Conservation (phyloP, 2,797 vertebrate genomes). For the Pogoniulus pusillus region DNA sequence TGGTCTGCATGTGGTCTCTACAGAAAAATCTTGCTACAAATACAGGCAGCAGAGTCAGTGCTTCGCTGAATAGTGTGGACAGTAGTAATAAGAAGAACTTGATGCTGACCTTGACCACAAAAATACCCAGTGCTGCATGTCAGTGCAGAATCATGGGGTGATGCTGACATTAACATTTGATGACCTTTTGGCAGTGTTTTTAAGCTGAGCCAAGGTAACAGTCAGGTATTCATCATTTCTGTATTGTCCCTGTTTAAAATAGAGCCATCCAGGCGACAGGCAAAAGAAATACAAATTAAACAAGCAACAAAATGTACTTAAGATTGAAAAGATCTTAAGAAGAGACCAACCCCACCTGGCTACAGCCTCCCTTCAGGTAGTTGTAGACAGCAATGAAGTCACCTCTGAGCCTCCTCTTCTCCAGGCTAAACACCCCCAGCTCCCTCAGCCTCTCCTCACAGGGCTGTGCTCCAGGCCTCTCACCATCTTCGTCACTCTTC, state of each 20-base stretch:
- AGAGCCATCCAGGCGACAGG: background rate
- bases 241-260: background rate
- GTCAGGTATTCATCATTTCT: background rate
- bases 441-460: no score
- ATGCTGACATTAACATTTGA: slow-evolving; percentile 21
- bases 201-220: background rate
- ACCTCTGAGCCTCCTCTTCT: no score
- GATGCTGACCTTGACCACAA: slow-evolving; percentile 9
- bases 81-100: background rate
- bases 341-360: no score
- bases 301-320: background rate
- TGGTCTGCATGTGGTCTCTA: background rate
- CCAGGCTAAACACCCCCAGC: no score
- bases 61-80: background rate
- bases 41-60: background rate
- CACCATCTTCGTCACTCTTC: no score
- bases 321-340: background rate
- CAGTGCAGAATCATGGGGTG: background rate
- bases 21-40: background rate
- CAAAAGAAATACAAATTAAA: background rate
- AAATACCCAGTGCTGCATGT: background rate
- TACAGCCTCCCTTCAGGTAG: no score
- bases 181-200: slow-evolving; percentile 4
- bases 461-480: no score
- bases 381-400: no score